Percentiles rank a stretch among this genome's conserved stretches.
Conservation (phyloP, 2,113 vertebrate genomes). For the Myotis brandtii region DNA sequence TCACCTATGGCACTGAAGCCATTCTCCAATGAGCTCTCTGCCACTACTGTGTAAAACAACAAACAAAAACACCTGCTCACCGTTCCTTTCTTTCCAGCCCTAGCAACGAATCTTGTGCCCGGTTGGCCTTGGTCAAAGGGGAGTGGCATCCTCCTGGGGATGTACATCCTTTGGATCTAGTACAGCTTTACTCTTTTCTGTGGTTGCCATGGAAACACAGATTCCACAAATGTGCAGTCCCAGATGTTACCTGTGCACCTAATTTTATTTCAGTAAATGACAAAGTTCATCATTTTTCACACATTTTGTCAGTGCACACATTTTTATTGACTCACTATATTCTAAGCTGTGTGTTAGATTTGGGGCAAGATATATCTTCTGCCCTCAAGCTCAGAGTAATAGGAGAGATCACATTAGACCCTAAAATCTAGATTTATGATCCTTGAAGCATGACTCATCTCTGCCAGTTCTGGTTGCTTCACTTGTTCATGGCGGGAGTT, state of each 20-base stretch:
- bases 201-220: not conserved
- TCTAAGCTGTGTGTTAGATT: not conserved
- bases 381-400: not conserved
- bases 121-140: not conserved
- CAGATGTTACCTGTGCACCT: not conserved
- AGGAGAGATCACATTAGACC: not conserved
- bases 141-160: not conserved
- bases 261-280: not conserved
- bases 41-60: not conserved
- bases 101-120: not conserved
- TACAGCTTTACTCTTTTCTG: not conserved
- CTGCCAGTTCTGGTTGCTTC: not conserved
- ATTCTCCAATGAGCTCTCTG: not conserved
- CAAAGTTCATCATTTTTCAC: not conserved
- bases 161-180: rapidly evolving
- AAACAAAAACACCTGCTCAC: not conserved
- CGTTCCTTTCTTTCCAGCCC: not conserved
- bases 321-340: not conserved
- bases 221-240: not conserved
- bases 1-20: not conserved
- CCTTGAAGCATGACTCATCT: not conserved
- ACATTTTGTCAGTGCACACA: not conserved
- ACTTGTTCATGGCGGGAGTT: not conserved
- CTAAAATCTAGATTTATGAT: not conserved
- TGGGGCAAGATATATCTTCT: not conserved